Conservation (phyloP, 1,140 invertebrate genomes). For the Microplitis mediator region DNA sequence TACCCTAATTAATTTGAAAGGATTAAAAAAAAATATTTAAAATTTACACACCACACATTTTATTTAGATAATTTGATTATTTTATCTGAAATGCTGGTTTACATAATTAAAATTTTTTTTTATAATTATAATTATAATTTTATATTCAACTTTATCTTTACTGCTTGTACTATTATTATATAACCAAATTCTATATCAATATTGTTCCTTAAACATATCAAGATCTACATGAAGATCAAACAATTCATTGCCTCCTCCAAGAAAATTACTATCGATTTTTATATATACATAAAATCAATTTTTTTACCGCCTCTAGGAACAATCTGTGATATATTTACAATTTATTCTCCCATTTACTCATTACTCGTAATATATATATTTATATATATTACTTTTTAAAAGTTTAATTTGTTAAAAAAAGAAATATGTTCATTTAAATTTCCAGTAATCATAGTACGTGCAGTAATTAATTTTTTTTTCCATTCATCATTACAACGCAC, state of each 20-base stretch:
- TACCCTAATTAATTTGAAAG: background rate
- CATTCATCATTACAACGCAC: no score
- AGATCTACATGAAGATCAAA: background rate
- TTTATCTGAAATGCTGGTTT: slow-evolving; percentile 1
- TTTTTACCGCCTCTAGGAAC: no score
- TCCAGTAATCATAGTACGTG: no score
- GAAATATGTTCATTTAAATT: no score
- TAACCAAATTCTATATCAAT: no score
- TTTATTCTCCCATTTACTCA: background rate
- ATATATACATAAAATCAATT: no score
- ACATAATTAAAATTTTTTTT: background rate
- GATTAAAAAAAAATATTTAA: background rate
- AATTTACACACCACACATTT: slow-evolving; percentile 9
- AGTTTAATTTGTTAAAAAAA: no score
- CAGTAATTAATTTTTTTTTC: no score
- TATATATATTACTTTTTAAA: background rate
- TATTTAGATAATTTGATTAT: background rate
- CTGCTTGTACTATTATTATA: background rate
- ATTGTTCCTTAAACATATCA: background rate
- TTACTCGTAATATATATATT: background rate
- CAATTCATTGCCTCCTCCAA: no score
- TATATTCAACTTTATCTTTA: background rate
- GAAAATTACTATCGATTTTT: no score
- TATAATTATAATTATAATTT: background rate
- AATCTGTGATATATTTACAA: background rate